A percentile compares a stretch with the other conserved stretches of the same genome.
phyloP scores from a whole-genome alignment of 2,113 vertebrate genomes.

The Pionites leucogaster region DNA sequence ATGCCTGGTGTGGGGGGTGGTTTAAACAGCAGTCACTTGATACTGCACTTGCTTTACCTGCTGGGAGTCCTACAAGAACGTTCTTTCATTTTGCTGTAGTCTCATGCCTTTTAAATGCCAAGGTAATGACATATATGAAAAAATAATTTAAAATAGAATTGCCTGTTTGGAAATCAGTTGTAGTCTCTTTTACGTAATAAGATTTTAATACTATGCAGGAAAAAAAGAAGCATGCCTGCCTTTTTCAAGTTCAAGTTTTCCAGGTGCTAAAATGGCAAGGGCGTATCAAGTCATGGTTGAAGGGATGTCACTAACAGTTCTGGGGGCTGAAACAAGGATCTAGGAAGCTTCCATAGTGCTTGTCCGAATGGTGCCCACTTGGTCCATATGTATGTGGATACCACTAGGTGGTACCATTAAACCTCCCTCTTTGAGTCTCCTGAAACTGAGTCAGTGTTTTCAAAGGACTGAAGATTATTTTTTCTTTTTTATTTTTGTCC shows the following conservation, averaged over 20 bases:
- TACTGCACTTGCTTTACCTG: background rate
- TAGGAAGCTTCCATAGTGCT: background rate
- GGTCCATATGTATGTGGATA: background rate
- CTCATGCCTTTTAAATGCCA: background rate
- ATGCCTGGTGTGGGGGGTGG: background rate
- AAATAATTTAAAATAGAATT: background rate
- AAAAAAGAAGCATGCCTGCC: background rate
- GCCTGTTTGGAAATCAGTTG: background rate
- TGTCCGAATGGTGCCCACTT: background rate
- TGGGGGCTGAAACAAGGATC: background rate
- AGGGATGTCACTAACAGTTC: background rate
- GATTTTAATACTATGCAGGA: background rate
- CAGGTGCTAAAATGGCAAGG: background rate
- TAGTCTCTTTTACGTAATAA: background rate
- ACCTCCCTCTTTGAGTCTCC: background rate
- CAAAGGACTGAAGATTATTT: background rate
- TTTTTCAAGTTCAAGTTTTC: background rate
- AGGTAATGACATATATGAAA: background rate
- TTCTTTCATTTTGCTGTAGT: background rate
- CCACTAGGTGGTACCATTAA: slow-evolving; percentile 54
- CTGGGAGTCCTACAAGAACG: background rate
- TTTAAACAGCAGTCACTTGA: background rate
- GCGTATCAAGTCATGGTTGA: background rate
- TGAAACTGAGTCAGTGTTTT: background rate
- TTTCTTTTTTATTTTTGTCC: background rate